These are phyloP conservation scores for Pachliopta kotzebuea DNA, from an alignment of 2,888 invertebrate genomes.

Conservation along the genomic window DNA sequence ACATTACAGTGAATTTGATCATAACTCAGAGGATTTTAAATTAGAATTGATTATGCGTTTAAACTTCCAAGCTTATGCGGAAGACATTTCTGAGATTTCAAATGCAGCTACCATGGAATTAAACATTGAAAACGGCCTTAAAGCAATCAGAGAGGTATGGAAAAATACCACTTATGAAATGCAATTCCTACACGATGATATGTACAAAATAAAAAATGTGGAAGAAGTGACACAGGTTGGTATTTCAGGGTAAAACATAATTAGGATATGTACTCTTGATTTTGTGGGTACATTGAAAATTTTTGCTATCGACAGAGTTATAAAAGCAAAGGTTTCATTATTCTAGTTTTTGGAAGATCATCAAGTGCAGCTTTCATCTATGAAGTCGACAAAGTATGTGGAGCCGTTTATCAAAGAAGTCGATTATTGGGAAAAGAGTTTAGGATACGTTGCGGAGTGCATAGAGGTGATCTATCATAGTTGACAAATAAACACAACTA, in stretches of 20 bases:
- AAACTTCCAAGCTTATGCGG: constrained; percentile 90
- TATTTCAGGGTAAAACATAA: neutral
- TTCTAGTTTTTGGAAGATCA: constrained; percentile 88
- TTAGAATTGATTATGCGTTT: constrained; percentile 89
- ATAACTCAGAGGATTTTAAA: constrained; percentile 88
- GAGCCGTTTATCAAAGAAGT: constrained; percentile 92
- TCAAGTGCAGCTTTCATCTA: constrained; percentile 89
- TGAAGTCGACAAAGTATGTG: constrained; percentile 93
- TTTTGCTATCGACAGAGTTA: neutral
- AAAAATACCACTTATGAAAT: constrained; percentile 86
- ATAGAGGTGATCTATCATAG: constrained; percentile 79
- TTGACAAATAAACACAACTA: neutral
- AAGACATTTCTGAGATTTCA: constrained; percentile 92
- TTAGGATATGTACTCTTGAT: neutral
- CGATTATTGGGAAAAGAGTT: constrained; percentile 91
- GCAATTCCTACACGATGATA: constrained; percentile 83
- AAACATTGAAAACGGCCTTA: constrained; percentile 90
- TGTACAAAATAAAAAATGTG: constrained; percentile 86
- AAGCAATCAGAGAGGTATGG: constrained; percentile 87
- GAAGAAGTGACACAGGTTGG: constrained; percentile 88
- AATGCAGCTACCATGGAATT: constrained; percentile 94
- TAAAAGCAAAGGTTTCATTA: neutral
- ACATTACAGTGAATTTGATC: constrained; percentile 85
- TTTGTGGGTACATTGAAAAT: neutral
- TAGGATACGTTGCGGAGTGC: constrained; percentile 90